Percentiles rank a stretch among this genome's conserved stretches.
Evolutionary conservation across 2,797 vertebrate species (phyloP).

Genomic region (Poecile montanus): DNA sequence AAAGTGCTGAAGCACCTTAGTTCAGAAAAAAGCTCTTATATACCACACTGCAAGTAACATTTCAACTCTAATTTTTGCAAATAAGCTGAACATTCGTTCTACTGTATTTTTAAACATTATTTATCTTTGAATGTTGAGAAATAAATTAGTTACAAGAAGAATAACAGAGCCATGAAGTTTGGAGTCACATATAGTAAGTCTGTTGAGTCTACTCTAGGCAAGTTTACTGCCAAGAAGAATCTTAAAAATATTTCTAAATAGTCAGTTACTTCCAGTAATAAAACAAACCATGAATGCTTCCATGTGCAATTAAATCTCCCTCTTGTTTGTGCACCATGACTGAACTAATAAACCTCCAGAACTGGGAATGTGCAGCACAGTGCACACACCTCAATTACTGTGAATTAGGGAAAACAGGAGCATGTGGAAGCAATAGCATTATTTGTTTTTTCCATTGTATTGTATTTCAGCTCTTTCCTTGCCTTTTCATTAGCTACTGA

Average conservation of each 20-base stretch:
- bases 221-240: neutral
- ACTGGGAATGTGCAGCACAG: neutral
- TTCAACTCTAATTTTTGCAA: neutral
- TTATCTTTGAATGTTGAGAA: slow-evolving; percentile 7
- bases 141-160: neutral
- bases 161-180: neutral
- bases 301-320: neutral
- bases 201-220: neutral
- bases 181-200: neutral
- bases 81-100: neutral
- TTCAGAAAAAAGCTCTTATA: neutral
- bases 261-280: neutral
- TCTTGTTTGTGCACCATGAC: neutral
- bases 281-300: neutral
- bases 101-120: neutral
- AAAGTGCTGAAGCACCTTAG: neutral
- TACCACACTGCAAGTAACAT: neutral
- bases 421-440: neutral
- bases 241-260: slow-evolving; percentile 4
- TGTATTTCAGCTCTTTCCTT: neutral
- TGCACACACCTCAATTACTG: neutral
- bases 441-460: neutral
- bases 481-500: neutral
- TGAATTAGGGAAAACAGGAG: neutral
- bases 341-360: neutral